Percentiles rank a stretch among this genome's conserved stretches.
These are phyloP conservation scores for Lophotis ruficrista DNA, from an alignment of 2,113 vertebrate genomes.

Conservation along the genomic window DNA sequence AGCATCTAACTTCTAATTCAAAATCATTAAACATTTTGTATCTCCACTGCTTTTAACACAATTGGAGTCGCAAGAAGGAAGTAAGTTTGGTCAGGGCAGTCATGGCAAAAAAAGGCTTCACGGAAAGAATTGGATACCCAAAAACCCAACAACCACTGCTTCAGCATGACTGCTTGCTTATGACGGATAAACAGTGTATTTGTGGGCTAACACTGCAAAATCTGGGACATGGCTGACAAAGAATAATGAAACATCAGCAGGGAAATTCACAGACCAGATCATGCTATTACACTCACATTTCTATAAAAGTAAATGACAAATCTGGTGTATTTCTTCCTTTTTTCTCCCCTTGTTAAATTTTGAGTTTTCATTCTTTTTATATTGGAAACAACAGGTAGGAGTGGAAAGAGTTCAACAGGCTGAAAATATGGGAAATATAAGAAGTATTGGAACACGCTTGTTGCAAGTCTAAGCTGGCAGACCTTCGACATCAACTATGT, in stretches of 20 bases:
- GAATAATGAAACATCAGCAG: background rate
- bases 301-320: background rate
- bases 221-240: background rate
- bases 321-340: background rate
- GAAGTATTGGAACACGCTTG: background rate
- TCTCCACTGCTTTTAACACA: background rate
- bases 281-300: background rate
- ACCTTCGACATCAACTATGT: fast-evolving
- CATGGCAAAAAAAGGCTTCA: background rate
- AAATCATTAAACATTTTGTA: background rate
- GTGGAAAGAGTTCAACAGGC: background rate
- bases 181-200: background rate
- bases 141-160: background rate
- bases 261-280: background rate
- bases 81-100: background rate
- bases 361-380: background rate
- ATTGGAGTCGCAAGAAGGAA: background rate
- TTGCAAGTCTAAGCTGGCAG: background rate
- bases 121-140: background rate
- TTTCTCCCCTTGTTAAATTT: background rate
- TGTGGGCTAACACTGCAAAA: background rate
- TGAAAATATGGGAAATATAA: background rate
- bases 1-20: background rate
- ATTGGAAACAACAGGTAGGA: background rate
- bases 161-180: background rate